phyloP scores from a whole-genome alignment of 1,140 invertebrate species.

The Ceratina australensis region DNA sequence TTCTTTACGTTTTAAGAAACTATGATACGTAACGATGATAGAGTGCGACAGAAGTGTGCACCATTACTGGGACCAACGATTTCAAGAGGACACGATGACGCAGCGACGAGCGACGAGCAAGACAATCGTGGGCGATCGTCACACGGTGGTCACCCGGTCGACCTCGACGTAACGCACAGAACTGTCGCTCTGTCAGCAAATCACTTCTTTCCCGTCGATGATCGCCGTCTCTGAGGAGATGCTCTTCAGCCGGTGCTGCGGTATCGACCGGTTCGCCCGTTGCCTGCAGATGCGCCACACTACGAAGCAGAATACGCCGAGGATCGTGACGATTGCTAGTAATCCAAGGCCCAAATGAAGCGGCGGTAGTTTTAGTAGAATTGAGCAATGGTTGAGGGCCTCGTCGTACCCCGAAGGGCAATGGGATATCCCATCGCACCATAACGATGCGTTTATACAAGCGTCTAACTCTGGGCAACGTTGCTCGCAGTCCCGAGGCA shows the following conservation, averaged over 20 bases:
- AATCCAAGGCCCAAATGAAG: constrained; percentile 83
- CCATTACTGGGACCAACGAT: no score
- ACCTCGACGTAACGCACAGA: constrained; percentile 94
- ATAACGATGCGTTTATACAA: constrained; percentile 92
- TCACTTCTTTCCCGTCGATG: constrained; percentile 91
- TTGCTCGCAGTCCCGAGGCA: constrained; percentile 87
- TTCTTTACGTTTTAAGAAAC: no score
- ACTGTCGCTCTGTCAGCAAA: constrained; percentile 96
- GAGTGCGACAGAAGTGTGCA: no score
- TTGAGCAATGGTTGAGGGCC: constrained; percentile 88
- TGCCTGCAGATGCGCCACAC: constrained; percentile 83
- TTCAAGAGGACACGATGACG: constrained; percentile 49
- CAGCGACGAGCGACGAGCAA: constrained; percentile 31
- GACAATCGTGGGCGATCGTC: constrained; percentile 78
- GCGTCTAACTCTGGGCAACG: constrained; percentile 92
- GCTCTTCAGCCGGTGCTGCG: constrained; percentile 88
- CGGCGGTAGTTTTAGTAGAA: constrained; percentile 86
- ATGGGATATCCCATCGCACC: constrained; percentile 92
- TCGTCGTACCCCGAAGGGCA: constrained; percentile 95
- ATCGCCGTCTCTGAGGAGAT: constrained; percentile 88
- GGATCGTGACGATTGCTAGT: constrained; percentile 74
- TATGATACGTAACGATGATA: no score
- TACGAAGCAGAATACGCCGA: constrained; percentile 77
- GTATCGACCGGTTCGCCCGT: constrained; percentile 82
- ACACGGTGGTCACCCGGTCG: constrained; percentile 93